Conservation (phyloP, 2,888 invertebrate genomes). For the Stenichneumon culpator region DNA sequence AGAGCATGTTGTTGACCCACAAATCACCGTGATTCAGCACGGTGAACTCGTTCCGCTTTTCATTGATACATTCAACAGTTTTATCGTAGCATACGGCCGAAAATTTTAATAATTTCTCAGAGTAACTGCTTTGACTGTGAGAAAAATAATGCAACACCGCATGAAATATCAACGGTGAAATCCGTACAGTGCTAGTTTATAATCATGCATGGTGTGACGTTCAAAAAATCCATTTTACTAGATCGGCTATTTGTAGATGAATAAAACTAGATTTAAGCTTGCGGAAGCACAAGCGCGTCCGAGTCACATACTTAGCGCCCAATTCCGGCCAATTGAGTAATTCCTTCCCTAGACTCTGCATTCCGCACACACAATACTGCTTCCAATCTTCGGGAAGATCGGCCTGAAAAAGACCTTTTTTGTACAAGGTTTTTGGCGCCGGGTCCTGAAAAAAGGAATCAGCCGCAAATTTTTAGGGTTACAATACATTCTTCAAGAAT, state of each 20-base stretch:
- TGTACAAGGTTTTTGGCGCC: background rate
- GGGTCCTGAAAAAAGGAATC: background rate
- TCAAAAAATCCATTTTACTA: background rate
- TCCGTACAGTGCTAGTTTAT: background rate
- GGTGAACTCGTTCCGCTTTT: conserved; percentile 75
- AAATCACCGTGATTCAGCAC: conserved; percentile 78
- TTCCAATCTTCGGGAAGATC: background rate
- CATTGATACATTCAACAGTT: conserved; percentile 50
- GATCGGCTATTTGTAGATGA: background rate
- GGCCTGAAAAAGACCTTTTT: background rate
- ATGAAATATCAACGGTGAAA: background rate
- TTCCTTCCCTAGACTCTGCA: background rate
- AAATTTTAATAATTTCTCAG: conserved; percentile 1
- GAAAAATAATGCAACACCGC: background rate
- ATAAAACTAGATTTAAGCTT: background rate
- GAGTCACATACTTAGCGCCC: background rate
- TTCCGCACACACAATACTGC: background rate
- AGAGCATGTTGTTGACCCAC: background rate
- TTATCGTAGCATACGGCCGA: background rate
- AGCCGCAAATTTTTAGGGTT: background rate
- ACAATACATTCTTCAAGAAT: background rate
- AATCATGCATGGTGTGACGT: too few relatives aligned
- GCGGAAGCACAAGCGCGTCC: background rate
- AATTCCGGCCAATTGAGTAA: background rate
- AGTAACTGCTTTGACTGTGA: background rate